phyloP scores from a whole-genome alignment of 2,113 vertebrate species.

The Tenebrosternarchus preto region DNA sequence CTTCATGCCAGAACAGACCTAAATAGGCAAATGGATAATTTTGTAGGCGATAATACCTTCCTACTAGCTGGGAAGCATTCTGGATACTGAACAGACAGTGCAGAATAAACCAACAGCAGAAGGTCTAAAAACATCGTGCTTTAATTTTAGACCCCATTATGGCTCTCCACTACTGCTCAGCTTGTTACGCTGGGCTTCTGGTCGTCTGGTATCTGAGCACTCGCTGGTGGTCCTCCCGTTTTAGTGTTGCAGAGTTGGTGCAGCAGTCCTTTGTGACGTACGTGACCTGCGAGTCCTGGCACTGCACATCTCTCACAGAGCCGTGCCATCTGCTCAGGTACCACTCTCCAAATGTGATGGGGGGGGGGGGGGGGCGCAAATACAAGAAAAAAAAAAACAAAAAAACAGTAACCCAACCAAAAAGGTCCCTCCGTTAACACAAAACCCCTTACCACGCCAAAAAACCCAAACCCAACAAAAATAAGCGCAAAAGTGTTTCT shows the following conservation, averaged over 20 bases:
- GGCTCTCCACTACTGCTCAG: not conserved
- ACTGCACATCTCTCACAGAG: conserved; percentile 55
- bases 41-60: too few relatives aligned
- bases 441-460: too few relatives aligned
- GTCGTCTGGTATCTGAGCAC: not conserved
- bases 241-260: conserved; percentile 50
- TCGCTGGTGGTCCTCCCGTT: not conserved
- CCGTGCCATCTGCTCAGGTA: conserved; percentile 70
- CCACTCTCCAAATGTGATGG: conserved; percentile 29
- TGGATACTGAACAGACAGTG: too few relatives aligned
- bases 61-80: too few relatives aligned
- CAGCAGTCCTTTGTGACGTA: conserved; percentile 57
- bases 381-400: not conserved
- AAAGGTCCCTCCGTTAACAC: too few relatives aligned
- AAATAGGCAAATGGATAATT: too few relatives aligned
- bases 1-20: too few relatives aligned
- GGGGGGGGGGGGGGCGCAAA: not conserved
- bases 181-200: not conserved
- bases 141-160: not conserved
- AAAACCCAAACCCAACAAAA: too few relatives aligned
- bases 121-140: not conserved
- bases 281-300: conserved; percentile 61
- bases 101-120: not conserved
- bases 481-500: too few relatives aligned
- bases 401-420: too few relatives aligned